These are phyloP conservation scores for Sicus ferrugineus DNA, from an alignment of 2,888 invertebrate genomes.

Conservation along the genomic window DNA sequence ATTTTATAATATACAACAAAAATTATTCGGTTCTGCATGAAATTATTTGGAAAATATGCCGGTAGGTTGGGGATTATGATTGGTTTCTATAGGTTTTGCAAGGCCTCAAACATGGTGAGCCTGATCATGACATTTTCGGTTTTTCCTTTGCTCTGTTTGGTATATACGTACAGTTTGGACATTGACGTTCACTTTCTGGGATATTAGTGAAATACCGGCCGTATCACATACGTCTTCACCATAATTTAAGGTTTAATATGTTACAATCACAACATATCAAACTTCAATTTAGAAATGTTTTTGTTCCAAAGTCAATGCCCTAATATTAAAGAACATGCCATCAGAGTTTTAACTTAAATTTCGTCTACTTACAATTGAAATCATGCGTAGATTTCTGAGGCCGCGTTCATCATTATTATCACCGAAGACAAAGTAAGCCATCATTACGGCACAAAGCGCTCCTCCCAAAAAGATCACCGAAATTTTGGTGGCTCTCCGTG, in stretches of 20 bases:
- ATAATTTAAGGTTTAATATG: too few species aligned
- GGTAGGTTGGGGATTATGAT: neutral
- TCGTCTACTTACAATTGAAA: constrained; percentile 58
- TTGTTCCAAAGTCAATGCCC: neutral
- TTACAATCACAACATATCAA: too few species aligned
- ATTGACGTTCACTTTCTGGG: too few species aligned
- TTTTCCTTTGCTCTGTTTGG: too few species aligned
- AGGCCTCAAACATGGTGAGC: too few species aligned
- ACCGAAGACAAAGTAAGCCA: constrained; percentile 63
- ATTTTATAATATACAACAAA: neutral
- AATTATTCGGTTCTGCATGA: neutral
- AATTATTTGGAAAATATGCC: neutral
- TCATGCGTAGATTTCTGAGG: constrained; percentile 60
- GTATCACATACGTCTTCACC: too few species aligned
- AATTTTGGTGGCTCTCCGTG: constrained; percentile 59
- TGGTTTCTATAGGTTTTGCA: too few species aligned
- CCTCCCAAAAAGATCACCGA: constrained; percentile 59
- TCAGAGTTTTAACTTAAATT: neutral
- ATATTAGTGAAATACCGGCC: too few species aligned
- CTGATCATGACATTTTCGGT: too few species aligned
- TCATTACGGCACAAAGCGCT: constrained; percentile 57
- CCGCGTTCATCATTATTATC: constrained; percentile 61
- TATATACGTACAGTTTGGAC: too few species aligned
- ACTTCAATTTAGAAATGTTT: neutral
- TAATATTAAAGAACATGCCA: neutral